These are phyloP conservation scores for Meleagris gallopavo DNA, from an alignment of 2,113 vertebrate species.

Conservation along the genomic window DNA sequence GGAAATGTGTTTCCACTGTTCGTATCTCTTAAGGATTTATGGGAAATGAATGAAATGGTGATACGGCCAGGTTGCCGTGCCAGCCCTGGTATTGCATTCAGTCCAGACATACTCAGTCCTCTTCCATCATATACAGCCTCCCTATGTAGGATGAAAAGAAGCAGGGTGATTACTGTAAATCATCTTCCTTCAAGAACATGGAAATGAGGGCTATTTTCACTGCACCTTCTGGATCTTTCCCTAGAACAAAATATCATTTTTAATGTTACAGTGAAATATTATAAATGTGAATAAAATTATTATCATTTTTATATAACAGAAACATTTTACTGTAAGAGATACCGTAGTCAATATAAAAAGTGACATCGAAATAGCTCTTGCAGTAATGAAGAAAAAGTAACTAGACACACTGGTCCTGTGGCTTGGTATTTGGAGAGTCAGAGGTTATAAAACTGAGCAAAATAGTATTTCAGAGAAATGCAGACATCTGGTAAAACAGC, in stretches of 20 bases:
- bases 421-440: not conserved
- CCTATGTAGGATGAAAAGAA: not conserved
- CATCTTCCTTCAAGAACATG: not conserved
- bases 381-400: not conserved
- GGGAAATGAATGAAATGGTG: not conserved
- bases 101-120: not conserved
- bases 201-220: not conserved
- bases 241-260: not conserved
- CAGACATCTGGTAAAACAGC: conserved; percentile 13
- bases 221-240: not conserved
- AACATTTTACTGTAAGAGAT: not conserved
- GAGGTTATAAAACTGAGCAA: conserved; percentile 1
- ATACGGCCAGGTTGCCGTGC: not conserved
- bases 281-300: not conserved
- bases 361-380: not conserved
- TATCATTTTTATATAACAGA: not conserved
- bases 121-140: not conserved
- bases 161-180: not conserved
- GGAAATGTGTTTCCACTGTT: not conserved
- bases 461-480: conserved; percentile 25
- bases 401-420: not conserved
- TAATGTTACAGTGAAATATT: not conserved
- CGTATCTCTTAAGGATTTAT: not conserved
- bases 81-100: not conserved
- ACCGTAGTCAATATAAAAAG: not conserved